Conservation (phyloP, 1,140 invertebrate species). For the Olivierus martensii region DNA sequence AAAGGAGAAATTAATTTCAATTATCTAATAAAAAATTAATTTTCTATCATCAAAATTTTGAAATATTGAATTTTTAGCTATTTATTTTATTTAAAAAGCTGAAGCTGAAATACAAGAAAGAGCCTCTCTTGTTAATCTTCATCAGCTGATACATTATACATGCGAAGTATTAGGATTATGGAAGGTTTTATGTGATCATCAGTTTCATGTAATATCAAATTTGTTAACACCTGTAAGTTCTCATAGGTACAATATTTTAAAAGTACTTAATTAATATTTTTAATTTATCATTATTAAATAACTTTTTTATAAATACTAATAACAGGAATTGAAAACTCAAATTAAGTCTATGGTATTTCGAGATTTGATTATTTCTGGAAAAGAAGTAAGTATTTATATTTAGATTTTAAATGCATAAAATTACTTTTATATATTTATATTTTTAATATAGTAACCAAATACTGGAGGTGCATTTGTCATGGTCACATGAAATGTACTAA, state of each 20-base stretch:
- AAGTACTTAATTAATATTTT: no score
- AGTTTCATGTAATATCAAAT: conserved; percentile 62
- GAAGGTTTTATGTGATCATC: conserved; percentile 84
- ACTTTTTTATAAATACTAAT: not conserved
- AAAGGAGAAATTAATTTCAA: no score
- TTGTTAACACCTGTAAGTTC: conserved; percentile 39
- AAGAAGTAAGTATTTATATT: conserved; percentile 43
- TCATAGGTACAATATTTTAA: not conserved
- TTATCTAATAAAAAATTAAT: no score
- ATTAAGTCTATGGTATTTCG: conserved; percentile 50
- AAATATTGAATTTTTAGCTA: no score
- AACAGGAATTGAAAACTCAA: conserved; percentile 44
- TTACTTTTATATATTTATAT: no score
- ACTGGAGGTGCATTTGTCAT: no score
- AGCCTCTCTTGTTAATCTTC: conserved; percentile 60
- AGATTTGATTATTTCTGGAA: conserved; percentile 67
- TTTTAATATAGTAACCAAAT: no score
- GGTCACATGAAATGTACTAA: no score
- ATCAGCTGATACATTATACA: conserved; percentile 58
- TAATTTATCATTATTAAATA: no score
- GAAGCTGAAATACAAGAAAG: conserved; percentile 33
- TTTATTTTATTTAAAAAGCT: conserved; percentile 5
- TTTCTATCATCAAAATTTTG: no score
- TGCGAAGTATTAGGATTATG: conserved; percentile 87
- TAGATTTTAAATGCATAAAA: no score